phyloP scores from a whole-genome alignment of 2,888 invertebrate species.

The Pecten maximus region DNA sequence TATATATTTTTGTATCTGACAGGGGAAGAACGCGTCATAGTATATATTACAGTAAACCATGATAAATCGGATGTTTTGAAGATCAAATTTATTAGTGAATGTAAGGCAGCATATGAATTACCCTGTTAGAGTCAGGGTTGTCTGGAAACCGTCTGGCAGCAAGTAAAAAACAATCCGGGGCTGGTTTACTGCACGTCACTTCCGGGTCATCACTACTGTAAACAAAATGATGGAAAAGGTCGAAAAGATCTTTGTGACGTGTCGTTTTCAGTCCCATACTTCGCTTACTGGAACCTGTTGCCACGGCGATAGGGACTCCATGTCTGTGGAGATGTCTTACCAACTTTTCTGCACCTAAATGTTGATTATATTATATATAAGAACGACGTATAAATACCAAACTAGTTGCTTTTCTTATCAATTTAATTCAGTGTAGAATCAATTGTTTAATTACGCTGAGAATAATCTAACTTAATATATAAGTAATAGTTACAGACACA shows the following conservation, averaged over 20 bases:
- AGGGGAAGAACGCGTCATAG: no score
- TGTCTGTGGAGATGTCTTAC: slow-evolving; percentile 89
- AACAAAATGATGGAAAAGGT: slow-evolving; percentile 87
- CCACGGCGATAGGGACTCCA: slow-evolving; percentile 92
- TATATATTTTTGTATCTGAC: no score
- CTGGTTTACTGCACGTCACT: slow-evolving; percentile 93
- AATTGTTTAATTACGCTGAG: no score
- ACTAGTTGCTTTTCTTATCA: no score
- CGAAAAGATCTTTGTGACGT: slow-evolving; percentile 76
- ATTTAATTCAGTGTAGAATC: no score
- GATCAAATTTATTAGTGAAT: no score
- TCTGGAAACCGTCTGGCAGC: slow-evolving; percentile 89
- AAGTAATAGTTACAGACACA: no score
- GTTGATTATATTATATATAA: no score
- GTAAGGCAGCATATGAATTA: slow-evolving; percentile 44
- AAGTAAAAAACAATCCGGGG: slow-evolving; percentile 93
- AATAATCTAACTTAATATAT: no score
- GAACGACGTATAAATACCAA: no score
- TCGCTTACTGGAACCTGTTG: slow-evolving; percentile 89
- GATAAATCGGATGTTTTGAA: no score
- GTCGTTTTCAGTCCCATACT: slow-evolving; percentile 86
- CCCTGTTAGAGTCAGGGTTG: slow-evolving; percentile 79
- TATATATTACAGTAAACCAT: no score
- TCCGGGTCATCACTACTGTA: slow-evolving; percentile 92
- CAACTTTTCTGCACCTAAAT: slow-evolving; percentile 91